phyloP scores from a whole-genome alignment of 1,140 invertebrate genomes.

The Arion vulgaris region DNA sequence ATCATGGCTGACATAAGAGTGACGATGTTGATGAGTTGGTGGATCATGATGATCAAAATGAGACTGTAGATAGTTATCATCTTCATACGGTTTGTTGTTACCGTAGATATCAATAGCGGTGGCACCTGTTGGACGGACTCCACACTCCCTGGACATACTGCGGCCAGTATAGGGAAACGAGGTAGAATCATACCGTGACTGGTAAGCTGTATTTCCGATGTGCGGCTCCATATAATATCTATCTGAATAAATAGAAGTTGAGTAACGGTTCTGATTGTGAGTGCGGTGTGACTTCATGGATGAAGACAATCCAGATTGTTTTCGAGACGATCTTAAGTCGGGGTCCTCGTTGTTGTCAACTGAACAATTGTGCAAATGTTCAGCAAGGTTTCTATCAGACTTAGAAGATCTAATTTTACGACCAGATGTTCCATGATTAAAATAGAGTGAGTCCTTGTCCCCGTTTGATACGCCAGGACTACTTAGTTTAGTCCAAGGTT shows the following conservation, averaged over 20 bases:
- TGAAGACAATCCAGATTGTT: not conserved
- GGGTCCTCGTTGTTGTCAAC: not conserved
- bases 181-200: not conserved
- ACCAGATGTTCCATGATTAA: not conserved
- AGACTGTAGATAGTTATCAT: not conserved
- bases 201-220: not conserved
- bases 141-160: not conserved
- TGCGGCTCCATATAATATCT: not conserved
- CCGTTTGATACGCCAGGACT: not conserved
- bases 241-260: not conserved
- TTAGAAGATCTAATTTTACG: conserved; percentile 17
- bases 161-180: too few relatives aligned
- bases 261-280: not conserved
- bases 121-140: not conserved
- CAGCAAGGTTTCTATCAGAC: conserved; percentile 30
- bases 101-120: too few relatives aligned
- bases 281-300: not conserved
- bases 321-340: not conserved
- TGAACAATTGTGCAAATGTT: conserved; percentile 8
- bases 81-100: not conserved
- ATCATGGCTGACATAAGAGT: not conserved
- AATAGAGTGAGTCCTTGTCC: not conserved
- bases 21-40: not conserved
- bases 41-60: not conserved
- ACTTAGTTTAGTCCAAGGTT: conserved; percentile 42